Base-by-base conservation (phyloP, 2,113 vertebrate species). In the Calyptommatus sinebrachiatus region DNA sequence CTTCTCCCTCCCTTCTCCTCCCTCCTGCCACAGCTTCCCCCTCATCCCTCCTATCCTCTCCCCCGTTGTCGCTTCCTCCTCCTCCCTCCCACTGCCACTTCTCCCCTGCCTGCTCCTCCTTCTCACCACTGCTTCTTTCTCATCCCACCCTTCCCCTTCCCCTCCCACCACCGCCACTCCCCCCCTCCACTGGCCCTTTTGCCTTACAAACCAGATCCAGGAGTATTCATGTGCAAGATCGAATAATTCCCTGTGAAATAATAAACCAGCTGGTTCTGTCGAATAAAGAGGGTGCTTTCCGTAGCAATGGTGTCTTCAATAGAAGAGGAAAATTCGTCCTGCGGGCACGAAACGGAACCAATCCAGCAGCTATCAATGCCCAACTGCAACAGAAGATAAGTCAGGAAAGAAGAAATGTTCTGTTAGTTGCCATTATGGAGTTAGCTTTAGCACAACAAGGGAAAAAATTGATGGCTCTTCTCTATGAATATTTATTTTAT, bases 201-300 rank as follows among this genome's bases (percentile, higher is more conserved):
- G 50, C 29, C 12, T 57, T 50, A 66, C 82, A 2, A 65, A 84
- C 82, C 24, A 4, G 82, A 80, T 1, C 77, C 77, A 0, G 66
- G 26, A 8, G 8, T 20, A 1, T 5, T 57, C n/a, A 75, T n/a
- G 0, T 71, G 68, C 20, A 92, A 87, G 0, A 82, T 79, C 2
- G 20, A 11, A 20, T 92, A 95, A 62, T 77, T 82, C 50, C 94
- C 94, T 2, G 87, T 90, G 11, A 91, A 93, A 21, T 90, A 93
- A 82, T 95, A 93, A 81, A 94, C 74, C 0, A 94, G 91, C 72
- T 93, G 93, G 81, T 94, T 95, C 84, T 94, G 93, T 2, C 93
- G 89, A 31, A 95, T 91, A 86, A 94, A 93, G 68, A 95, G 85
- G 0, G 85, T 85, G 77, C 88, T 93, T 81, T 94, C 93, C 0